Evolutionary conservation across 2,888 invertebrate species (phyloP), one percentile per base, ranked within the genome.

Genomic region (Marasmarcha lunaedactyla): DNA sequence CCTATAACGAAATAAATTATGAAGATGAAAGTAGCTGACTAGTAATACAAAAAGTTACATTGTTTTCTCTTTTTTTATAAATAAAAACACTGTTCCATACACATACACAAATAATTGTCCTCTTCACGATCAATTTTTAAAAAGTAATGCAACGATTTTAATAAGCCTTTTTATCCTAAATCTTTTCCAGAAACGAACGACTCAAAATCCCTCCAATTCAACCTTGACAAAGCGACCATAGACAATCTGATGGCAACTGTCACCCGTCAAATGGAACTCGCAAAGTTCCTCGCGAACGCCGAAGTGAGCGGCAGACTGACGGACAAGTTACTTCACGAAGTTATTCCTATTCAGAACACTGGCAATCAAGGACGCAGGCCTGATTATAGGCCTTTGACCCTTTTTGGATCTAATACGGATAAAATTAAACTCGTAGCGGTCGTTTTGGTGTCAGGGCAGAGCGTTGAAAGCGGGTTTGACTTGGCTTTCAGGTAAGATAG

Each of bases 211-310:
- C 77, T 92, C 34, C 86, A 89, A 5, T 89, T 92, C 84, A 88
- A 90, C 65, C 79, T 93, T 59, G 89, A 90, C 63, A 86, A 87
- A 14, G 81, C 85, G 45, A 88, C 90, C n/a, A 87, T 93, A 47
- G 90, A 90, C 62, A 90, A 88, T 48, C 89, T 94, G 48, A 89
- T 95, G 49, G 90, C 89, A 41, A 92, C 92, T 0, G 90, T 95
- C 47, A 85, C 87, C 3, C 79, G 90, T n/a, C 95, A 96, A 65
- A 88, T 90, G 51, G 94, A 95, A 53, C 85, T 94, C 1, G 88
- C 90, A 0, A 90, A 91, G 51, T 93, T 89, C 62, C 65, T 94
- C 13, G 84, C 88, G 0, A 79, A 81, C 2, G 88, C 89, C 46
- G 92, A 93, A 62, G 70, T 69, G 9, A 79, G 67, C 39, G 86